A percentile compares a stretch with the other conserved stretches of the same genome.
Evolutionary conservation across 2,113 vertebrate genomes (phyloP).

Genomic region (Calyptomena viridis): DNA sequence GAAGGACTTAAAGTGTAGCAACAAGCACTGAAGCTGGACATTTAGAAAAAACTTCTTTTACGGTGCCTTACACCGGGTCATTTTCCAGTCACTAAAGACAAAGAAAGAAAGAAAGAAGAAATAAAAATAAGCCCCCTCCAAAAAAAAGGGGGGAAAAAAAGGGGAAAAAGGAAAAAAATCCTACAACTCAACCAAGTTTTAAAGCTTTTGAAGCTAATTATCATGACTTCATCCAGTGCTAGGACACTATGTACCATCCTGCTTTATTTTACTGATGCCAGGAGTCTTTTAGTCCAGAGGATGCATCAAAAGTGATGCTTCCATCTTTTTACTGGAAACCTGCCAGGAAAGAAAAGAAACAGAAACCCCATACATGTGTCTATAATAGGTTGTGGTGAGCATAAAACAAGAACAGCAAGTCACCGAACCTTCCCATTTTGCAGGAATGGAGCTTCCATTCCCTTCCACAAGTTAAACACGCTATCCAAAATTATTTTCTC

Average conservation of each 20-base stretch:
- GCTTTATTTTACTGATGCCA: constrained; percentile 62
- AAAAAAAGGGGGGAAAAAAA: background rate
- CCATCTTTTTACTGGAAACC: constrained; percentile 27
- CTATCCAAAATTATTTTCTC: constrained; percentile 2
- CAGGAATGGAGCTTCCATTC: background rate
- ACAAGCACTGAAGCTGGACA: background rate
- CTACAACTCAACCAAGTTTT: background rate
- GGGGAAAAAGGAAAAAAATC: background rate
- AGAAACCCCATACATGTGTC: background rate
- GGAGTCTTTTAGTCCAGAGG: constrained; percentile 66
- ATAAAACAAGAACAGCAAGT: background rate
- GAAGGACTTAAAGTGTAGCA: background rate
- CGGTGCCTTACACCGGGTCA: background rate
- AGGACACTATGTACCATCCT: background rate
- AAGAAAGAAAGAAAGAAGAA: background rate
- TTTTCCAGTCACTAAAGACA: background rate
- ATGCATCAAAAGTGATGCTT: constrained; percentile 74
- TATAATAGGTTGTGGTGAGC: background rate
- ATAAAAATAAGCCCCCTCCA: background rate
- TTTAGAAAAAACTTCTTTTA: background rate
- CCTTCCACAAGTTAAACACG: background rate
- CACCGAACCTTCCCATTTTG: background rate
- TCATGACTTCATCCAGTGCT: background rate
- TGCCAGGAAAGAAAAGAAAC: background rate
- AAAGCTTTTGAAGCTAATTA: background rate